A percentile compares a stretch with the other conserved stretches of the same genome.
Conservation (phyloP, 1,140 invertebrate genomes). For the Caenorhabditis elegans region DNA sequence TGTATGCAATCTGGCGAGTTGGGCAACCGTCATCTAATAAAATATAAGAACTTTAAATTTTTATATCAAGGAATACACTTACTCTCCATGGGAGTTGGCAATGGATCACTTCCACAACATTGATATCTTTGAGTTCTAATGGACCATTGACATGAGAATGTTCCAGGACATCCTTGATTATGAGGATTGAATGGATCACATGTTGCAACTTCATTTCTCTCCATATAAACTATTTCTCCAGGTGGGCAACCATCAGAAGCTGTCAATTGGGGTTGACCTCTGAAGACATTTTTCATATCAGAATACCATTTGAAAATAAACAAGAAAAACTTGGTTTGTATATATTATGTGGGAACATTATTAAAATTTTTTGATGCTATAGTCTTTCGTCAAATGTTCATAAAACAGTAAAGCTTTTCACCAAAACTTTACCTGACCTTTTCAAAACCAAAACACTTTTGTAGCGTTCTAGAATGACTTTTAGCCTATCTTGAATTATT, state of each 20-base stretch:
- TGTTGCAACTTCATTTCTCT: conserved; percentile 45
- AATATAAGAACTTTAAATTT: not conserved
- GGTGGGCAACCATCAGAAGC: conserved; percentile 46
- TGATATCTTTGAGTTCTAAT: conserved; percentile 45
- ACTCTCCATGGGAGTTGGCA: conserved; percentile 45
- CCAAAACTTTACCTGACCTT: too few species aligned
- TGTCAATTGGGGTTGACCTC: conserved; percentile 26
- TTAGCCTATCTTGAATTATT: too few species aligned
- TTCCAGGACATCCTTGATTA: conserved; percentile 43
- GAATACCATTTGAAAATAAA: too few species aligned
- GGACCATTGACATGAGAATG: conserved; percentile 48
- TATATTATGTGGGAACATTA: too few species aligned
- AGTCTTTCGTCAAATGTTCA: too few species aligned
- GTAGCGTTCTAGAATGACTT: too few species aligned
- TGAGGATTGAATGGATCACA: conserved; percentile 47
- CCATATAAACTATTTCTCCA: conserved; percentile 49
- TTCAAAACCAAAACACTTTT: too few species aligned
- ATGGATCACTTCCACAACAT: conserved; percentile 45
- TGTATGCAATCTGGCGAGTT: conserved; percentile 43
- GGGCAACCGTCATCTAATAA: conserved; percentile 46
- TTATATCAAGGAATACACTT: not conserved
- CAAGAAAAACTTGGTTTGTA: too few species aligned
- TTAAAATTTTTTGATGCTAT: too few species aligned
- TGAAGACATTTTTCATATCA: too few species aligned
- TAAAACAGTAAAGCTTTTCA: too few species aligned